Base-by-base conservation (phyloP, 2,888 invertebrate genomes). In the Xestia xanthographa region DNA sequence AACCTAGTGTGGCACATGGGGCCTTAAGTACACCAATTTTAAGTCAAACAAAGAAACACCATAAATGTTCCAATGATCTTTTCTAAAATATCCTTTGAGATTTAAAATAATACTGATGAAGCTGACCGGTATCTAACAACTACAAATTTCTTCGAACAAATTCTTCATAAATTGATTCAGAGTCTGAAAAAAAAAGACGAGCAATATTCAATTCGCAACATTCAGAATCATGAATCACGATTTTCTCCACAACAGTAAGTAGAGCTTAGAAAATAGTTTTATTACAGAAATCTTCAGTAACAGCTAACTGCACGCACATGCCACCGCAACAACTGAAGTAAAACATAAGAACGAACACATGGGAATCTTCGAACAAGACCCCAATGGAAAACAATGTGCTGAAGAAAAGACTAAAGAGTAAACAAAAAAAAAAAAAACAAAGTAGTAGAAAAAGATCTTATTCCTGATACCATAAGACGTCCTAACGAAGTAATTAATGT, bases 211-310 rank as follows among this genome's bases (percentile, higher is more conserved):
- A 65, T 73, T 68, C 58, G 41, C 58, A 58, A 41, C 43, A 70
- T 82, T 75, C 62, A 34, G 22, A 80, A 56, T 34, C 82, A 70
- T 67, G 56, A 81, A 45, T 75, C 70, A 82, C 50, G 26, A 85
- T 67, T 85, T 81, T 82, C 85, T 75, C 69, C 20, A 50, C 9
- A 5, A 62, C 22, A 45, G 67, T 85, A 85, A 82, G 53, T 85
- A 71, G 82, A 82, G 82, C 82, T 85, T 82, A 60, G 67, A 85
- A 82, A 85, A 76, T 66, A 75, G 62, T 82, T 71, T 71, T 85
- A 71, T 71, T 65, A 68, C 29, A 60, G 56, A 82, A 56, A 63
- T 82, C 65, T 81, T 75, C 65, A 82, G 68, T 60, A 66, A 75
- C 41, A 12, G 53, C 26, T 38, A 14, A 43, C 26, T 66, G 71